phyloP scores from a whole-genome alignment of 2,113 vertebrate species.

The Rattus rattus region DNA sequence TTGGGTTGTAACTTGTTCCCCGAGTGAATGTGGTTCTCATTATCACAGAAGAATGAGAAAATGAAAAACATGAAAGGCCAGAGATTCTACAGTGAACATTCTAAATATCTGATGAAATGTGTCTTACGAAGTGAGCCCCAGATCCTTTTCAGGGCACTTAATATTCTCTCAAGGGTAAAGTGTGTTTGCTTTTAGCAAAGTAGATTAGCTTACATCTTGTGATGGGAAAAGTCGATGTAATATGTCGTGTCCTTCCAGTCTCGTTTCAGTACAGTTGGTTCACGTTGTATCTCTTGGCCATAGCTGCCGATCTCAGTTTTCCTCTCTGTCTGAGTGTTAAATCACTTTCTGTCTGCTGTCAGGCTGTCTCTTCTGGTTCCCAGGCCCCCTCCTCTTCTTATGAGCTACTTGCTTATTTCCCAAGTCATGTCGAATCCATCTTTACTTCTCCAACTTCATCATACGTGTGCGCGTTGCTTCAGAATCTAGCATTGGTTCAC shows the following conservation, averaged over 20 bases:
- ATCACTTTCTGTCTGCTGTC: conserved; percentile 76
- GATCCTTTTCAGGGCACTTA: conserved; percentile 69
- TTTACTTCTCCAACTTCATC: background rate
- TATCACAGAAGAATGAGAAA: conserved; percentile 75
- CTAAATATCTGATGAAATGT: conserved; percentile 79
- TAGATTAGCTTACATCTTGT: conserved; percentile 77
- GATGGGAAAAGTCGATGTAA: conserved; percentile 78
- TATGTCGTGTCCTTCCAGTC: conserved; percentile 51
- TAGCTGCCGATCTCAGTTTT: conserved; percentile 74
- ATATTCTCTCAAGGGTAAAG: conserved; percentile 76
- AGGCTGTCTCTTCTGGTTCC: conserved; percentile 71
- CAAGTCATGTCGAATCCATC: conserved; percentile 39
- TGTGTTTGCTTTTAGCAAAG: conserved; percentile 78
- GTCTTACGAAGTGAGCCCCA: conserved; percentile 74
- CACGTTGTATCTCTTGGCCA: conserved; percentile 80
- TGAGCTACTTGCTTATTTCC: conserved; percentile 30
- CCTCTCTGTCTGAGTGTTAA: conserved; percentile 75
- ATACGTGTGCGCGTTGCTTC: background rate
- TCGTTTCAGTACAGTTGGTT: conserved; percentile 60
- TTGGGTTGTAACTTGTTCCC: conserved; percentile 28
- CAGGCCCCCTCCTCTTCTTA: conserved; percentile 61
- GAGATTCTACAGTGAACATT: conserved; percentile 69
- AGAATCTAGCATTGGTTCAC: background rate
- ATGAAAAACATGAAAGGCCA: conserved; percentile 56
- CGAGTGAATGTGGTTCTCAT: conserved; percentile 75